Percentiles rank a stretch among this genome's conserved stretches.
phyloP scores from a whole-genome alignment of 2,888 invertebrate species.

The Nematopogon swammerdamellus region DNA sequence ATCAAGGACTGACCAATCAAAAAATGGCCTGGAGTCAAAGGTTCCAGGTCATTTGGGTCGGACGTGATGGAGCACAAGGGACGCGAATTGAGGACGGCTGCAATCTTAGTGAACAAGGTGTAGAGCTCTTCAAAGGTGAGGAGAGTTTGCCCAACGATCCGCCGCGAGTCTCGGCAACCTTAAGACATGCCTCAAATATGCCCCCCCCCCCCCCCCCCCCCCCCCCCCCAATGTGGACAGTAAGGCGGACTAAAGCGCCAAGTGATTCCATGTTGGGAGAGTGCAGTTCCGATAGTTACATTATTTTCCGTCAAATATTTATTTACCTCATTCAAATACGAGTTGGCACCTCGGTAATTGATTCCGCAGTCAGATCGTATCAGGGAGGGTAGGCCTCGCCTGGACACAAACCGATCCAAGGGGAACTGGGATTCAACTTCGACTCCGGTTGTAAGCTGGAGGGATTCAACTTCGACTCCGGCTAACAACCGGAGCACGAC shows the following conservation, averaged over 20 bases:
- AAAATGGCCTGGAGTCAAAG: neutral
- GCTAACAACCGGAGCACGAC: too few species aligned
- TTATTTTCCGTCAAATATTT: too few species aligned
- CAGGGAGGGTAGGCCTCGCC: neutral
- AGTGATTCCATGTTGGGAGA: neutral
- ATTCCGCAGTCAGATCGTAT: neutral
- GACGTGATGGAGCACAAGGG: neutral
- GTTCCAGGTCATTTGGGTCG: neutral
- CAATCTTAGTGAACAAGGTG: neutral
- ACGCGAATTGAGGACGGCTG: neutral
- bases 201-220: neutral
- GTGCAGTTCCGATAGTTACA: too few species aligned
- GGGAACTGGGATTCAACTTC: too few species aligned
- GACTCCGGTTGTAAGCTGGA: too few species aligned
- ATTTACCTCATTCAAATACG: too few species aligned
- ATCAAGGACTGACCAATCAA: neutral
- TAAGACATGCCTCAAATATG: neutral
- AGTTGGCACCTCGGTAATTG: neutral
- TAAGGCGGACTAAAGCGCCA: neutral
- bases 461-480: too few species aligned
- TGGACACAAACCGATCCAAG: neutral
- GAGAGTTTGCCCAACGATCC: neutral
- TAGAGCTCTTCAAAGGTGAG: neutral
- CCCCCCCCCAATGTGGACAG: neutral
- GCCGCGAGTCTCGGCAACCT: neutral